A percentile compares a stretch with the other conserved stretches of the same genome.
Evolutionary conservation across 2,888 invertebrate genomes (phyloP).

Genomic region (Laspeyria flexula): DNA sequence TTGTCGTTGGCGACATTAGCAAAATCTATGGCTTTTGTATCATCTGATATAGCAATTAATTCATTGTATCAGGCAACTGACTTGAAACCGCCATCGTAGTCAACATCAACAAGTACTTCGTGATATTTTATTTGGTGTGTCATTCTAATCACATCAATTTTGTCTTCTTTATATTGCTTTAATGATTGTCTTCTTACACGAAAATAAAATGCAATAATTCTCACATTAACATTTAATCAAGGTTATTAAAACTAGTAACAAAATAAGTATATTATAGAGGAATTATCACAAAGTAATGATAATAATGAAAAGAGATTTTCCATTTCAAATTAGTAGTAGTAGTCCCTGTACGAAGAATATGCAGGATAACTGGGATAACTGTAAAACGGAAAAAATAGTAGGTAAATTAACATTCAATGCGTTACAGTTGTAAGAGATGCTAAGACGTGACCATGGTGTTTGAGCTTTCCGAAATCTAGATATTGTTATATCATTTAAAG

Average conservation of each 20-base stretch:
- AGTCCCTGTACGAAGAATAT: conserved; percentile 17
- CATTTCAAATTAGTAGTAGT: conserved; percentile 10
- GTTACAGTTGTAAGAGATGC: too few relatives aligned
- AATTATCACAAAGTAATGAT: too few relatives aligned
- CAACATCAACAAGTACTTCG: background rate
- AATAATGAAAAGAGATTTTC: background rate
- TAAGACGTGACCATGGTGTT: too few relatives aligned
- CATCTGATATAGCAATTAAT: conserved; percentile 81
- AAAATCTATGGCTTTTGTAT: conserved; percentile 81
- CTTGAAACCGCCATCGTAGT: conserved; percentile 71
- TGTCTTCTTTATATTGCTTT: background rate
- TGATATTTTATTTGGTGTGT: background rate
- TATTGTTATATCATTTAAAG: too few relatives aligned
- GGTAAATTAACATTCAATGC: background rate
- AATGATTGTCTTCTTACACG: background rate
- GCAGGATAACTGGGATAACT: conserved; percentile 18
- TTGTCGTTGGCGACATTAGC: conserved; percentile 75
- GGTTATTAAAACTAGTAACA: too few relatives aligned
- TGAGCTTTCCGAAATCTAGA: too few relatives aligned
- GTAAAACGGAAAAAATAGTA: conserved; percentile 13
- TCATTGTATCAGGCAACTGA: conserved; percentile 80
- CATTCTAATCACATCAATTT: background rate
- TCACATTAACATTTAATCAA: conserved; percentile 6
- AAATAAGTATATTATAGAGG: too few relatives aligned
- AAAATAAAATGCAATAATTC: conserved; percentile 5